A percentile compares a stretch with the other conserved stretches of the same genome.
These are phyloP conservation scores for Lasius platythorax DNA, from an alignment of 2,888 invertebrate species.

Conservation along the genomic window DNA sequence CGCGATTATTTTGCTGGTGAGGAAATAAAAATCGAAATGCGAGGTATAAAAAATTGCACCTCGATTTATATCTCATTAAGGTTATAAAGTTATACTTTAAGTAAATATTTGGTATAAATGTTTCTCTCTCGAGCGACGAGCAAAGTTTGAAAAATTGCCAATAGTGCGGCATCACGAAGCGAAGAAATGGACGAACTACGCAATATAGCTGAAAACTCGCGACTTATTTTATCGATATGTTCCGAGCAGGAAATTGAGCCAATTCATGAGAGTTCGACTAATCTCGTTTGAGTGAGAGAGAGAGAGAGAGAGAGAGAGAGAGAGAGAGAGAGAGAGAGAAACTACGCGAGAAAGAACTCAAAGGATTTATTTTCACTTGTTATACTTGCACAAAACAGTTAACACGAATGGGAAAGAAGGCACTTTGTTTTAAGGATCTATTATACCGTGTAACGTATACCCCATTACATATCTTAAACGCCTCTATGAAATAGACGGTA, in stretches of 20 bases:
- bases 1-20: background rate
- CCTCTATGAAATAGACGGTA: conserved; percentile 5
- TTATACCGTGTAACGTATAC: conserved; percentile 41
- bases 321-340: no score
- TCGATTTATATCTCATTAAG: background rate
- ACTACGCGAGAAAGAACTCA: conserved; percentile 18
- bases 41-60: background rate
- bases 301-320: background rate
- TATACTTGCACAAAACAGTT: conserved; percentile 26
- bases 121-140: background rate
- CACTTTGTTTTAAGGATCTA: conserved; percentile 51
- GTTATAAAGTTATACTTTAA: background rate
- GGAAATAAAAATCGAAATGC: background rate
- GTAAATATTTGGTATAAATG: conserved; percentile 15
- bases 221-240: conserved; percentile 46
- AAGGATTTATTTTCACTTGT: conserved; percentile 19
- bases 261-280: conserved; percentile 39
- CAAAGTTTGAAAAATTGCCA: conserved; percentile 31
- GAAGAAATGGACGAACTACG: conserved; percentile 11
- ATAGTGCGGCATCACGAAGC: conserved; percentile 8
- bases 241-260: conserved; percentile 36
- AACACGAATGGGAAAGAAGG: conserved; percentile 30
- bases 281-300: conserved; percentile 10
- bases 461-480: conserved; percentile 36
- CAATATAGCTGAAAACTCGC: conserved; percentile 31